Conservation (phyloP, 2,797 vertebrate genomes). For the Adelosebastes latens region DNA sequence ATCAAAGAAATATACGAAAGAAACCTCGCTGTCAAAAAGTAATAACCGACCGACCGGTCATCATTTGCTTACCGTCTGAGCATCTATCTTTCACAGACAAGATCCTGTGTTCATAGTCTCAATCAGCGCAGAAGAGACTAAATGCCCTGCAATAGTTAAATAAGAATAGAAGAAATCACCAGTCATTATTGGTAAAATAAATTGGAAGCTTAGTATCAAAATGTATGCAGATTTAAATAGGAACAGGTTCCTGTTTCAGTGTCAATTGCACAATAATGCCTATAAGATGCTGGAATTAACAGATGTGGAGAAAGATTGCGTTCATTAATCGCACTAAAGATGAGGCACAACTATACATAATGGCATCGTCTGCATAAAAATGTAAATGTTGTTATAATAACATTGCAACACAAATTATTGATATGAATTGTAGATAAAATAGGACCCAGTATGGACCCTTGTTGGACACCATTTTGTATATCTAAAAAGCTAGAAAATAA, state of each 20-base stretch:
- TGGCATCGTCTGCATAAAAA: no score
- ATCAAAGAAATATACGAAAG: background rate
- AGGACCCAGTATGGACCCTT: no score
- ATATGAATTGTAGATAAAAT: no score
- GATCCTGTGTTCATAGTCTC: background rate
- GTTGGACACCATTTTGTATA: no score
- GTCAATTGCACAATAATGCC: background rate
- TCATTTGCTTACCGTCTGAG: background rate
- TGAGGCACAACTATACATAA: fast-evolving
- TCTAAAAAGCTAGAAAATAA: background rate
- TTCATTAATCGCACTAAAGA: no score
- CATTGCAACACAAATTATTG: no score
- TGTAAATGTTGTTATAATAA: no score
- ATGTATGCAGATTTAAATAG: background rate
- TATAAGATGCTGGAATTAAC: background rate
- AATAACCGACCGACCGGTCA: background rate
- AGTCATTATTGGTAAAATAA: background rate
- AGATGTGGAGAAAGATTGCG: no score
- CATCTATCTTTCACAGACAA: background rate
- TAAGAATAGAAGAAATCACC: no score
- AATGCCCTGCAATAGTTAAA: background rate
- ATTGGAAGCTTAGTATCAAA: background rate
- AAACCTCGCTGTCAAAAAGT: background rate
- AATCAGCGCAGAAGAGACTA: background rate
- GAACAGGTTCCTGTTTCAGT: background rate